A percentile compares a stretch with the other conserved stretches of the same genome.
Evolutionary conservation across 2,113 vertebrate genomes (phyloP).

Genomic region (Nothocercus julius): DNA sequence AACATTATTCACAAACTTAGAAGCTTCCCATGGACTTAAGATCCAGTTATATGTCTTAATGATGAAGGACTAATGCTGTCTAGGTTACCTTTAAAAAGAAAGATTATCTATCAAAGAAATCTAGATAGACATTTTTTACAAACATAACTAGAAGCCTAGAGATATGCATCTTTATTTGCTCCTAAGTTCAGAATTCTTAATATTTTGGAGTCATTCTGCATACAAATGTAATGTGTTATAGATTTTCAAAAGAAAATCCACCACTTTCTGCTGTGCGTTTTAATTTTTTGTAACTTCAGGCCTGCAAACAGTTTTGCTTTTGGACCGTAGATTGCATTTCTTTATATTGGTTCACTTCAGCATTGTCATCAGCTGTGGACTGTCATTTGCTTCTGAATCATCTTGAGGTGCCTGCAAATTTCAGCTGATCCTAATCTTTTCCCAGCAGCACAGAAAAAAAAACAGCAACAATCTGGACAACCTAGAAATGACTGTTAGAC

Average conservation of each 20-base stretch:
- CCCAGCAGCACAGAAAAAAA: neutral
- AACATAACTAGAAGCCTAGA: neutral
- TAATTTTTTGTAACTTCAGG: neutral
- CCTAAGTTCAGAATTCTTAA: neutral
- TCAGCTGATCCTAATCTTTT: neutral
- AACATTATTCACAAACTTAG: neutral
- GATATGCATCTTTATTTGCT: neutral
- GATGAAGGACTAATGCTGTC: neutral
- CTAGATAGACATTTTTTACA: neutral
- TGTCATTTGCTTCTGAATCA: neutral
- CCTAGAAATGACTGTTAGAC: neutral
- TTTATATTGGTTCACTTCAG: neutral
- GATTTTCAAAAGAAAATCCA: neutral
- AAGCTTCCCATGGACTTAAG: neutral
- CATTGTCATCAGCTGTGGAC: neutral
- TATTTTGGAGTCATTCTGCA: neutral
- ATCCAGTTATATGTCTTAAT: neutral
- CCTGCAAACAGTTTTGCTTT: neutral
- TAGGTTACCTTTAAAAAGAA: neutral
- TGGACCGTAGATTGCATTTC: neutral
- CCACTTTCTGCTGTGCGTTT: neutral
- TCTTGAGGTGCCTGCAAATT: neutral
- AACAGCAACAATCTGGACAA: neutral
- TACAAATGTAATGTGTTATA: neutral
- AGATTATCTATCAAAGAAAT: neutral